Conservation (phyloP, 2,113 vertebrate genomes). For the Neomonachus schauinslandi region DNA sequence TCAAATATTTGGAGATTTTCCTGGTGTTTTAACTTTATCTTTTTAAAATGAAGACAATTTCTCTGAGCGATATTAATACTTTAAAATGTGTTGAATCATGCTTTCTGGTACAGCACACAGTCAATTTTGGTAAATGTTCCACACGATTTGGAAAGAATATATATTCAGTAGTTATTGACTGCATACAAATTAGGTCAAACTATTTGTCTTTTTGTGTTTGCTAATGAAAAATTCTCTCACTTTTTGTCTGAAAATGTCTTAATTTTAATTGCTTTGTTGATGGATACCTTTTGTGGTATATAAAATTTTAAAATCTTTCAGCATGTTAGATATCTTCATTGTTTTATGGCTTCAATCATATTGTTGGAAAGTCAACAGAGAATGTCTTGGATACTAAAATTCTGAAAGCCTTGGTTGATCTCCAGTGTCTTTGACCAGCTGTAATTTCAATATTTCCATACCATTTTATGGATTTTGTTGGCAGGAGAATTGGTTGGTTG, state of each 20-base stretch:
- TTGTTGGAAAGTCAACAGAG: neutral
- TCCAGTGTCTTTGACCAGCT: neutral
- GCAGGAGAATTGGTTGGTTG: neutral
- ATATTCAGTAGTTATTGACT: neutral
- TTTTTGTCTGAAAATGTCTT: constrained; percentile 29
- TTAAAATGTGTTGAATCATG: neutral
- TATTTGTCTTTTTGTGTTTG: neutral
- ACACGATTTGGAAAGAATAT: neutral
- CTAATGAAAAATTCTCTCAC: neutral
- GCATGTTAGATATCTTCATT: neutral
- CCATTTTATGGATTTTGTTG: neutral
- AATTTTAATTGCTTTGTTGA: constrained; percentile 7
- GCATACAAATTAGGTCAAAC: neutral
- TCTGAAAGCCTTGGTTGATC: neutral
- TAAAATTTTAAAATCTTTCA: neutral
- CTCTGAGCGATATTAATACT: neutral
- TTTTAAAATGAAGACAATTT: neutral
- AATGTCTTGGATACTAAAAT: neutral
- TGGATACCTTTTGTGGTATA: neutral
- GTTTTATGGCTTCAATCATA: neutral
- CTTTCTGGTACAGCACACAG: neutral
- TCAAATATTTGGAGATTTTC: neutral
- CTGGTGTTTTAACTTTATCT: neutral
- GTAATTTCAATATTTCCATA: neutral
- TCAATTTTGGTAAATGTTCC: neutral